A percentile compares a stretch with the other conserved stretches of the same genome.
Conservation (phyloP, 1,140 invertebrate genomes). For the Phocides pigmalion region DNA sequence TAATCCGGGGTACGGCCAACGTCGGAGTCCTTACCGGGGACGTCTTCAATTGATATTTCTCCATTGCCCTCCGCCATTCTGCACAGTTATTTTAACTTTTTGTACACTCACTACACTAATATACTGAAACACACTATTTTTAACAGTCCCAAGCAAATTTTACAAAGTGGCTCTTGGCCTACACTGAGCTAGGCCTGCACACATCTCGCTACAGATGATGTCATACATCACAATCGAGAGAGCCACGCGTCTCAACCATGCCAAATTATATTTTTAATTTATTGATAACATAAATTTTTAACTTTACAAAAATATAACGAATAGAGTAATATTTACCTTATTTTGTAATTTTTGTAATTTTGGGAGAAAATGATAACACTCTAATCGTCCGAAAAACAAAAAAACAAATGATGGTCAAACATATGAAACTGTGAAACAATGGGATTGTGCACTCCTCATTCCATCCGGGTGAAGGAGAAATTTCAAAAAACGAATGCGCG, state of each 20-base stretch:
- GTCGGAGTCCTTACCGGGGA: conserved; percentile 89
- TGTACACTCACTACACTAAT: conserved; percentile 72
- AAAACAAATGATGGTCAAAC: conserved; percentile 83
- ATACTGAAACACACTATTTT: conserved; percentile 39
- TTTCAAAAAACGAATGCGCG: conserved; percentile 80
- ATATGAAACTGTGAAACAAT: conserved; percentile 82
- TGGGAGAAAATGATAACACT: conserved; percentile 81
- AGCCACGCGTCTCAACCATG: conserved; percentile 65
- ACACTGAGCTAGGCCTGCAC: conserved; percentile 47
- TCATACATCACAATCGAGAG: conserved; percentile 69
- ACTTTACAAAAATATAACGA: conserved; percentile 45
- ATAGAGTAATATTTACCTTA: conserved; percentile 79
- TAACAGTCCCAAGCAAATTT: conserved; percentile 39
- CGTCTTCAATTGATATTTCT: conserved; percentile 93
- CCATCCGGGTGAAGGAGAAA: conserved; percentile 77
- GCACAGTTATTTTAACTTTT: conserved; percentile 80
- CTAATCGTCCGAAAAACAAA: conserved; percentile 83
- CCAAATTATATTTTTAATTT: conserved; percentile 47
- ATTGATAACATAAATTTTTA: conserved; percentile 46
- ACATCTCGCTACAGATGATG: conserved; percentile 70
- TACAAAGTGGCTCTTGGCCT: conserved; percentile 44
- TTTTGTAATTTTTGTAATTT: conserved; percentile 83
- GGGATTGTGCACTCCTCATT: conserved; percentile 80
- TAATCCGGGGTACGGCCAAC: conserved; percentile 93
- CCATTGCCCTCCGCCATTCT: conserved; percentile 96